Evolutionary conservation across 2,797 vertebrate genomes (phyloP), one percentile per base, ranked within the genome.

Genomic region (Sebastes nivosus): DNA sequence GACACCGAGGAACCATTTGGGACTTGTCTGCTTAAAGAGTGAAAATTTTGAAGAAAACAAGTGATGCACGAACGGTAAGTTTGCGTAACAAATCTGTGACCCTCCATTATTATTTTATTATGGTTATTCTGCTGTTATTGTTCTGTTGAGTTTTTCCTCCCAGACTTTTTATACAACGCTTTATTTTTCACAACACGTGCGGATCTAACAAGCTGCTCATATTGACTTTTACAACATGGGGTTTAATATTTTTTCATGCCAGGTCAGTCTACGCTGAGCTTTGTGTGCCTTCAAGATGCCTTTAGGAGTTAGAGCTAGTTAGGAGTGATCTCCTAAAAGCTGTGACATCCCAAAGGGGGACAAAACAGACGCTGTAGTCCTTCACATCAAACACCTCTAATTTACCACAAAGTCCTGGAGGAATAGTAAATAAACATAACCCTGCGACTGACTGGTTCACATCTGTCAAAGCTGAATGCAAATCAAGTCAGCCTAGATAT

Each of bases 311-410:
- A 14, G 20, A 72, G 79, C 10, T 38, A 24, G 58, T 83, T 54
- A 71, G 29, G 38, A 46, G 60, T 46, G 66, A 75, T 82, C 64
- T 85, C 59, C 60, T 69, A 77, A 87, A 90, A 87, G 72, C 82
- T 71, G 66, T 67, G 34, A 79, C 75, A 63, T 91, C 90, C 85
- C 87, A 75, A n/a, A 83, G 85, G 83, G 92, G 55, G 46, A 72
- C 42, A 60, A 81, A 87, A 77, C 88, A 82, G 80, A 83, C 38
- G 59, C 88, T 68, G 77, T 72, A 57, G 84, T 82, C 79, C 84
- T 92, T 83, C 77, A 82, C 81, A 88, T 88, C 86, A 91, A 86
- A 90, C 86, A 90, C 84, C 78, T 91, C 83, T 85, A 90, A 91
- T 92, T 91, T 83, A 87, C 79, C 87, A 42, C 63, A 8, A 32